Conservation (phyloP, 2,888 invertebrate species). For the Acrocyrtus sp. region DNA sequence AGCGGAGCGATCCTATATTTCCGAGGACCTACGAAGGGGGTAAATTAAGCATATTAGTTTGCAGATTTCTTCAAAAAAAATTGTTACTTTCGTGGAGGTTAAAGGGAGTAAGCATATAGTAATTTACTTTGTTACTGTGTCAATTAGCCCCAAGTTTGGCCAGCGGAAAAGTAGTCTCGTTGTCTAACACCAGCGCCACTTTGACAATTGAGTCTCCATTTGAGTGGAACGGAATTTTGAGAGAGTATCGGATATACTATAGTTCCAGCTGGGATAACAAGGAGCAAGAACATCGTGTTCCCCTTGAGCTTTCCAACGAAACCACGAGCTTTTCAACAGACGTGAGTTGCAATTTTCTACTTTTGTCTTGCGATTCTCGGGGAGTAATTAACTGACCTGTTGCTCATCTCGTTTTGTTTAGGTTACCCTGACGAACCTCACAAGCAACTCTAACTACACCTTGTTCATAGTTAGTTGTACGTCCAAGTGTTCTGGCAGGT, state of each 20-base stretch:
- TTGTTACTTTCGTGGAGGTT: too few relatives aligned
- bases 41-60: conserved; percentile 5
- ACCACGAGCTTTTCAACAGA: conserved; percentile 6
- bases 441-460: conserved; percentile 75
- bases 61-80: conserved; percentile 25
- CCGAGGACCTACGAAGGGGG: conserved; percentile 71
- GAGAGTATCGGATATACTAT: conserved; percentile 74
- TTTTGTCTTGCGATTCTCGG: too few relatives aligned
- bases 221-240: conserved; percentile 78
- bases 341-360: conserved; percentile 1
- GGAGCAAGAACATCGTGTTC: conserved; percentile 1
- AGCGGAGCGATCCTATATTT: conserved; percentile 72
- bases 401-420: too few relatives aligned
- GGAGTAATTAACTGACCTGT: too few relatives aligned
- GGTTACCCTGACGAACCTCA: conserved; percentile 67
- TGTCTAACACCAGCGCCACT: conserved; percentile 74
- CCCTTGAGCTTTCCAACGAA: conserved; percentile 4
- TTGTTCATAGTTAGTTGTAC: conserved; percentile 80
- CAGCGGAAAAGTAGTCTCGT: conserved; percentile 72
- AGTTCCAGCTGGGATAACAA: not conserved
- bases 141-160: conserved; percentile 69
- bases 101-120: too few relatives aligned
- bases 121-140: conserved; percentile 18
- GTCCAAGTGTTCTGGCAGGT: conserved; percentile 72
- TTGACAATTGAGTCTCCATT: conserved; percentile 78